phyloP scores from a whole-genome alignment of 2,888 invertebrate species.

The Neelides folsomi region DNA sequence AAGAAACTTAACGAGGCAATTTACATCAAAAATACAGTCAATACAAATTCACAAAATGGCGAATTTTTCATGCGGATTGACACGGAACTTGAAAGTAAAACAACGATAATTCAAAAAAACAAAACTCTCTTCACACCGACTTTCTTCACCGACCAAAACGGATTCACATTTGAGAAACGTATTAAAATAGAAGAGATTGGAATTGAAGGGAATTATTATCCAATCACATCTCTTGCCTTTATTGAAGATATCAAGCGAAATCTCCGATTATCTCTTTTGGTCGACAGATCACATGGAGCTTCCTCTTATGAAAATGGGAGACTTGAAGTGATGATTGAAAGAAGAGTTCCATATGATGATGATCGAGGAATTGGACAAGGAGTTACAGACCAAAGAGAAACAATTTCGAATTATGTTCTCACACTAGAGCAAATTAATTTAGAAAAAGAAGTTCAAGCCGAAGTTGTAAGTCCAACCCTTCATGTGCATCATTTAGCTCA shows the following conservation, averaged over 20 bases:
- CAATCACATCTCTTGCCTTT: constrained; percentile 80
- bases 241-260: constrained; percentile 51
- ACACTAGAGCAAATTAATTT: too few species aligned
- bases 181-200: constrained; percentile 65
- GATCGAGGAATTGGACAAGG: constrained; percentile 90
- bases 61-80: too few species aligned
- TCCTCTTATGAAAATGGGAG: constrained; percentile 75
- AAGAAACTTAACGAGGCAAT: background rate
- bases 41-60: too few species aligned
- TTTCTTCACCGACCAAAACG: constrained; percentile 82
- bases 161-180: constrained; percentile 75
- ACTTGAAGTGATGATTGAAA: constrained; percentile 86
- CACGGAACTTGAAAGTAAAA: too few species aligned
- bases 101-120: too few species aligned
- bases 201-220: constrained; percentile 90
- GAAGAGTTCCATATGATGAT: constrained; percentile 85
- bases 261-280: constrained; percentile 49
- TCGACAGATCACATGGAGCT: constrained; percentile 74
- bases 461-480: too few species aligned
- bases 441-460: too few species aligned
- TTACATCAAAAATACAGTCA: too few species aligned
- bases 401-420: constrained; percentile 68
- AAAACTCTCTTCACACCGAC: constrained; percentile 43
- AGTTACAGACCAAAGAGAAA: constrained; percentile 74
- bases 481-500: too few species aligned